These are phyloP conservation scores for Thalassoma bifasciatum DNA, from an alignment of 2,113 vertebrate species.

Conservation along the genomic window DNA sequence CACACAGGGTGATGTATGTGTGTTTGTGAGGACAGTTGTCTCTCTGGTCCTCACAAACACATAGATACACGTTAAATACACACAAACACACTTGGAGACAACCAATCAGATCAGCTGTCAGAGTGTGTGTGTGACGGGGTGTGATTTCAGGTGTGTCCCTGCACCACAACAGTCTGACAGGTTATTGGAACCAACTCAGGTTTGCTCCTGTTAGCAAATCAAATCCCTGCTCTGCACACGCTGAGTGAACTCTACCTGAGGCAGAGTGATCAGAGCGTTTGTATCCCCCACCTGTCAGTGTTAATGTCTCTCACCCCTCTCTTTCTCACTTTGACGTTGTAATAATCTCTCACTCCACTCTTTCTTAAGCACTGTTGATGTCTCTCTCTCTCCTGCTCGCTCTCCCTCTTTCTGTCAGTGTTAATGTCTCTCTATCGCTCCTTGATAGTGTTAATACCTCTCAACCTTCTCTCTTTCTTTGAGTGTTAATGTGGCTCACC, in stretches of 20 bases:
- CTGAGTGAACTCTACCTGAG: not conserved
- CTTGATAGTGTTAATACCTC: too few species aligned
- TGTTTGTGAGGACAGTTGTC: slow-evolving; percentile 1
- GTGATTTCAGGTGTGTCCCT: not conserved
- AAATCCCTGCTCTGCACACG: not conserved
- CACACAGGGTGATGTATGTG: not conserved
- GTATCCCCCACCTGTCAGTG: too few species aligned
- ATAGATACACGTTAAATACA: not conserved
- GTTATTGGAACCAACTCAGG: not conserved
- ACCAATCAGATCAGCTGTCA: not conserved
- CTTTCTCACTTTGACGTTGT: not conserved
- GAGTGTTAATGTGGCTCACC: too few species aligned
- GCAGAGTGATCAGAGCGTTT: not conserved
- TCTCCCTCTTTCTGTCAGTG: too few species aligned
- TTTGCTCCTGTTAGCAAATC: not conserved
- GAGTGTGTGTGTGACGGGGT: not conserved
- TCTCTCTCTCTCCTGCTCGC: too few species aligned
- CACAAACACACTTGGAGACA: not conserved
- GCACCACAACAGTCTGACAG: not conserved
- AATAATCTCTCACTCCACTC: not conserved
- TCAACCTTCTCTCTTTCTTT: too few species aligned
- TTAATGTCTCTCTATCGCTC: too few species aligned
- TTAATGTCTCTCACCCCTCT: not conserved
- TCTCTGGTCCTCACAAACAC: not conserved
- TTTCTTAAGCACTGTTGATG: not conserved